Conservation (phyloP, 2,113 vertebrate species). For the Etheostoma spectabile region DNA sequence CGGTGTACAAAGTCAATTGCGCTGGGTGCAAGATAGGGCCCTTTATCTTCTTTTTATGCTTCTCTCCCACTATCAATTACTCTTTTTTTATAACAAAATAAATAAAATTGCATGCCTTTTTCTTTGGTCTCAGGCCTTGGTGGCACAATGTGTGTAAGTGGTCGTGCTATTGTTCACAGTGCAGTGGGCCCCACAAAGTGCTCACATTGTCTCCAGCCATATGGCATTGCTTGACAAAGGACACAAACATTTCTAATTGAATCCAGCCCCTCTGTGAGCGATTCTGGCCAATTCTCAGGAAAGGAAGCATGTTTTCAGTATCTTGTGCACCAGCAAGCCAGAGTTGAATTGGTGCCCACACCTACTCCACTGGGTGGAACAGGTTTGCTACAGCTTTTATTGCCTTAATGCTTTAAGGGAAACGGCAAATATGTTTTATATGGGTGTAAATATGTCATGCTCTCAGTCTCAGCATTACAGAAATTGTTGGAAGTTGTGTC, state of each 20-base stretch:
- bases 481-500: neutral
- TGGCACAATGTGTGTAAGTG: conserved; percentile 72
- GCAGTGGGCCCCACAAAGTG: conserved; percentile 73
- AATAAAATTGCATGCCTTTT: conserved; percentile 31
- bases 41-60: conserved; percentile 31
- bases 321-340: conserved; percentile 53
- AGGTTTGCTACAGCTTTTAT: conserved; percentile 36
- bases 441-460: neutral
- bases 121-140: conserved; percentile 42
- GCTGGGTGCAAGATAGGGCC: too few relatives aligned
- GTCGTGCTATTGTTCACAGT: conserved; percentile 79
- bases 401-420: conserved; percentile 9
- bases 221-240: conserved; percentile 83
- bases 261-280: conserved; percentile 73
- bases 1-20: too few relatives aligned
- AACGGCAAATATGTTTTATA: conserved; percentile 9
- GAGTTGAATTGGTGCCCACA: conserved; percentile 56
- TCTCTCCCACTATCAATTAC: conserved; percentile 39
- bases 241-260: conserved; percentile 85
- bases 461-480: neutral
- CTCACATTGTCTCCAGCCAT: conserved; percentile 75
- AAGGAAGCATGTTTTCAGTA: conserved; percentile 65
- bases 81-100: conserved; percentile 16
- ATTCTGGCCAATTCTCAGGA: conserved; percentile 68
- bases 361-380: conserved; percentile 31